phyloP scores from a whole-genome alignment of 2,888 invertebrate genomes.

The Limnephilus rhombicus region DNA sequence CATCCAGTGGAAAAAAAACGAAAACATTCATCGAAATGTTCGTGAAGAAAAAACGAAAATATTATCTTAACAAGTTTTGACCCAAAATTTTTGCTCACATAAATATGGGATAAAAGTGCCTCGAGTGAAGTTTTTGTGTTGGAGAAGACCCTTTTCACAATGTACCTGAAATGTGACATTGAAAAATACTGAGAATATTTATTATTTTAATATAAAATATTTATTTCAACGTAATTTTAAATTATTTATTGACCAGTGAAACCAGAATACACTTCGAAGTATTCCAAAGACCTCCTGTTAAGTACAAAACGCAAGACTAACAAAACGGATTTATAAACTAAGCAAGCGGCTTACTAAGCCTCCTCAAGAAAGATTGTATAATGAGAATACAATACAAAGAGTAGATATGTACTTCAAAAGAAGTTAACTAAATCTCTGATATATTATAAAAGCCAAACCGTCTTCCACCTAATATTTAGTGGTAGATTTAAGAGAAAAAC shows the following conservation, averaged over 20 bases:
- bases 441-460: neutral
- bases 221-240: conserved; percentile 29
- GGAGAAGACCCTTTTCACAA: conserved; percentile 15
- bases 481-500: neutral
- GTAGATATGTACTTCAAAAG: neutral
- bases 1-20: conserved; percentile 23
- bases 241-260: neutral
- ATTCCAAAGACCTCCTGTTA: neutral
- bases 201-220: conserved; percentile 30
- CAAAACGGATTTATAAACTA: neutral
- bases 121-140: conserved; percentile 2
- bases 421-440: neutral
- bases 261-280: neutral
- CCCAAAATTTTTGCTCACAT: conserved; percentile 26
- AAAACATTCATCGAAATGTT: conserved; percentile 59
- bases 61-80: conserved; percentile 29
- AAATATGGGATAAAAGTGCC: conserved; percentile 58
- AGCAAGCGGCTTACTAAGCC: neutral
- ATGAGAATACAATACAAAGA: neutral
- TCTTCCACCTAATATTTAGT: neutral
- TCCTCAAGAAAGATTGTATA: neutral
- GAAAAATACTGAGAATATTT: conserved; percentile 39
- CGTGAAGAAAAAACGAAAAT: conserved; percentile 63
- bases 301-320: conserved; percentile 6
- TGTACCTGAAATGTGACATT: conserved; percentile 51